These are phyloP conservation scores for Boloria euphrosyne DNA, from an alignment of 2,888 invertebrate species.

Conservation along the genomic window DNA sequence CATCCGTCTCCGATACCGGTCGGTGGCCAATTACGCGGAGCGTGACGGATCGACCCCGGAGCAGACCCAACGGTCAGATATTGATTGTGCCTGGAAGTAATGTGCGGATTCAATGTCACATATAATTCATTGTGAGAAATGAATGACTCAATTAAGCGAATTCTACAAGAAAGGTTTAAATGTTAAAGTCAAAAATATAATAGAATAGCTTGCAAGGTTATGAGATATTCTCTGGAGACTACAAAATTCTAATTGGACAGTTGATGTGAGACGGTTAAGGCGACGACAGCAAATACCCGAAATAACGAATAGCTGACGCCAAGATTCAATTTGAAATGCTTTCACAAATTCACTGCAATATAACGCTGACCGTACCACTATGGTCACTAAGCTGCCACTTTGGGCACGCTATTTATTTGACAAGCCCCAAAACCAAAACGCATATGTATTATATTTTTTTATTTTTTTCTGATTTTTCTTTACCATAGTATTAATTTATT, in stretches of 20 bases:
- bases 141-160: constrained; percentile 24
- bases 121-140: constrained; percentile 18
- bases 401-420: constrained; percentile 19
- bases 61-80: constrained; percentile 33
- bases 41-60: constrained; percentile 38
- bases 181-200: no score
- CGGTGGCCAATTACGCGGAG: constrained; percentile 36
- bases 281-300: constrained; percentile 18
- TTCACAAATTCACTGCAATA: constrained; percentile 33
- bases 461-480: no score
- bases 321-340: constrained; percentile 38
- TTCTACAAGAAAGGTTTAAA: not conserved
- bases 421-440: not conserved
- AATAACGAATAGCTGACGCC: constrained; percentile 29
- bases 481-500: no score
- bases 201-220: not conserved
- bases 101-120: constrained; percentile 32
- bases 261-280: constrained; percentile 1
- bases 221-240: not conserved
- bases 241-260: constrained; percentile 17
- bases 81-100: constrained; percentile 31
- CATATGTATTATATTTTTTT: no score
- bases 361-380: constrained; percentile 21
- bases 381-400: constrained; percentile 15
- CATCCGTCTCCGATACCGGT: constrained; percentile 34